phyloP scores from a whole-genome alignment of 2,888 invertebrate genomes.

The Empis stercorea region DNA sequence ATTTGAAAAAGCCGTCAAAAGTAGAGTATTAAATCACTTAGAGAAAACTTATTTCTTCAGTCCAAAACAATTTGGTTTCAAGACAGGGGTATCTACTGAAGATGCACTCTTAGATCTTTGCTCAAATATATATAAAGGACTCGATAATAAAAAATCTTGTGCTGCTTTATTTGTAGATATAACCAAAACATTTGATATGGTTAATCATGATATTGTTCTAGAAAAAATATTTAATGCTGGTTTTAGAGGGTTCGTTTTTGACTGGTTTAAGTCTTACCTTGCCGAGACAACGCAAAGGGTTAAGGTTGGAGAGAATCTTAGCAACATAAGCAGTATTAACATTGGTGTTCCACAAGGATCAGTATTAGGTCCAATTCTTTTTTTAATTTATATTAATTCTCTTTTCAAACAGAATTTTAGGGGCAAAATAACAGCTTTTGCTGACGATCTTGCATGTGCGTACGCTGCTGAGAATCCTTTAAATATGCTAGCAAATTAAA shows the following conservation, averaged over 20 bases:
- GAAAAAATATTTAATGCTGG: neutral
- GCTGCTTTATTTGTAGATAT: too few relatives aligned
- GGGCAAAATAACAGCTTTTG: neutral
- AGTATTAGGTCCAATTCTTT: neutral
- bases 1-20: too few relatives aligned
- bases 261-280: neutral
- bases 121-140: neutral
- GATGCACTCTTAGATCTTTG: neutral
- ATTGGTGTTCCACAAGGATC: neutral
- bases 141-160: neutral
- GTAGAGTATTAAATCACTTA: too few relatives aligned
- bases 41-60: too few relatives aligned
- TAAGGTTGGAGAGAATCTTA: neutral
- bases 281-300: neutral
- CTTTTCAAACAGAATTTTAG: neutral
- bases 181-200: too few relatives aligned
- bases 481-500: neutral
- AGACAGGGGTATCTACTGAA: too few relatives aligned
- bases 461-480: neutral
- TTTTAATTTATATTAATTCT: too few relatives aligned
- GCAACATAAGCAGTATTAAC: neutral
- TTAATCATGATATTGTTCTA: neutral
- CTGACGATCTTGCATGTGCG: neutral
- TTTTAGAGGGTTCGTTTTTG: neutral
- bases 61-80: too few relatives aligned